These are phyloP conservation scores for Epicauta chinensis DNA, from an alignment of 1,140 invertebrate species.

Conservation along the genomic window DNA sequence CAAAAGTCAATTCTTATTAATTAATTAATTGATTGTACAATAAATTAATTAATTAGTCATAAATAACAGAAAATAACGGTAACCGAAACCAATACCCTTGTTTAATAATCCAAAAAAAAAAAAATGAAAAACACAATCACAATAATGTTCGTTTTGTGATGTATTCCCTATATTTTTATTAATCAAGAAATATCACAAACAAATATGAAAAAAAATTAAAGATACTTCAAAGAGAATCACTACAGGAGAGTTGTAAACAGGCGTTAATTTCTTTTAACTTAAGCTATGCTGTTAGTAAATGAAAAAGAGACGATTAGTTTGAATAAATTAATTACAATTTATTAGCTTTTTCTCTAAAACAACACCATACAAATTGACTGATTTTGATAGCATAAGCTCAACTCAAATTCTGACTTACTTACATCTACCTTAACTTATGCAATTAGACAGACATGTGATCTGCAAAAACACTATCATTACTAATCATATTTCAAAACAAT, in stretches of 20 bases:
- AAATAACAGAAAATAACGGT: slow-evolving; percentile 3
- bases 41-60: no score
- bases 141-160: slow-evolving; percentile 11
- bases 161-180: neutral
- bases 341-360: no score
- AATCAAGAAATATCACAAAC: slow-evolving; percentile 14
- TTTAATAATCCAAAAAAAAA: neutral
- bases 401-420: slow-evolving; percentile 8
- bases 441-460: slow-evolving; percentile 13
- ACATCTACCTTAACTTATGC: slow-evolving; percentile 7
- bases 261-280: slow-evolving; percentile 8
- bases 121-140: slow-evolving; percentile 9
- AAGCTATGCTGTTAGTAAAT: no score
- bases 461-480: slow-evolving; percentile 5
- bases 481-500: neutral
- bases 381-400: slow-evolving; percentile 3
- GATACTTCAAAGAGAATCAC: neutral
- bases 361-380: no score
- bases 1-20: neutral
- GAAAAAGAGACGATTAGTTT: no score
- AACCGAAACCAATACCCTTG: slow-evolving; percentile 14
- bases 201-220: slow-evolving; percentile 6
- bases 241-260: slow-evolving; percentile 11
- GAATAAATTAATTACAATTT: no score
- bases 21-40: no score